Evolutionary conservation across 2,113 vertebrate species (phyloP).

Genomic region (Hypomesus transpacificus): DNA sequence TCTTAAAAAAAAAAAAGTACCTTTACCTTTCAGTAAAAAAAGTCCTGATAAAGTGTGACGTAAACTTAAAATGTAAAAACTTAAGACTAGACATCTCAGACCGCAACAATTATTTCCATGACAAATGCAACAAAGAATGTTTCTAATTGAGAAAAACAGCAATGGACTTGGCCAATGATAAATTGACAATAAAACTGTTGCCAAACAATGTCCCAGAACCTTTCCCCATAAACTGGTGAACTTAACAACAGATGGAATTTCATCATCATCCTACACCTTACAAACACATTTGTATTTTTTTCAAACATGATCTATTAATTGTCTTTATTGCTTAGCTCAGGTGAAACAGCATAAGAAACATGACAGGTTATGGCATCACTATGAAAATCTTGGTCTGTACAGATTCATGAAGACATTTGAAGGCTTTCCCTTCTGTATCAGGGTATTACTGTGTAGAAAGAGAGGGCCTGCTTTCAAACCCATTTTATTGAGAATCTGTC

Average conservation of each 20-base stretch:
- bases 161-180: conserved; percentile 28
- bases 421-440: too few relatives aligned
- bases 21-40: conserved; percentile 33
- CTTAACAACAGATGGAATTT: conserved; percentile 34
- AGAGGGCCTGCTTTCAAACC: conserved; percentile 2
- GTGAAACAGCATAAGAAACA: too few relatives aligned
- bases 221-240: conserved; percentile 19
- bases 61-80: conserved; percentile 33
- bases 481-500: background rate
- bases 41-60: conserved; percentile 37
- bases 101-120: background rate
- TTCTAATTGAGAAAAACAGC: conserved; percentile 11
- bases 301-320: background rate
- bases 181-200: conserved; percentile 12
- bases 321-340: too few relatives aligned
- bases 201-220: conserved; percentile 22
- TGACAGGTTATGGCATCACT: too few relatives aligned
- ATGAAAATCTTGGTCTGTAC: too few relatives aligned
- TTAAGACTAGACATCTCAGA: conserved; percentile 5
- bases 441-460: background rate
- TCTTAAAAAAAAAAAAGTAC: conserved; percentile 33
- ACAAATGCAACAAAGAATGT: conserved; percentile 15
- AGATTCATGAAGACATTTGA: too few relatives aligned
- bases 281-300: conserved; percentile 11
- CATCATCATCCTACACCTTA: background rate